Evolutionary conservation across 2,888 invertebrate genomes (phyloP), one percentile per base, ranked within the genome.

Genomic region (Andricus curvator): DNA sequence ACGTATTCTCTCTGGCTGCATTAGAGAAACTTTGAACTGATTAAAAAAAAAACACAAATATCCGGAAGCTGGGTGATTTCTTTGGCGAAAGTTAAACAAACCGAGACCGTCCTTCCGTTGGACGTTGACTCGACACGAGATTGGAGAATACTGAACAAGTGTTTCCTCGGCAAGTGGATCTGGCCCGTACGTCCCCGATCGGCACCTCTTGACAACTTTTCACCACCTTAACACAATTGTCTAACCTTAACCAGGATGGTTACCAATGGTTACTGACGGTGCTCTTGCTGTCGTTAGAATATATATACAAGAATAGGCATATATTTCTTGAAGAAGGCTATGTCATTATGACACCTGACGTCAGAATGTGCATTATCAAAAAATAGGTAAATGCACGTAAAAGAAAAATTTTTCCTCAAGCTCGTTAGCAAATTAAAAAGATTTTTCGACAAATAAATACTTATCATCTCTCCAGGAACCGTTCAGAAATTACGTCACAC

Each of bases 51-150:
- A 48, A 5, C 41, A 68, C 68, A 44, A 37, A 44, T 44, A 68
- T 25, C 37, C 33, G 37, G 44, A 68, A 17, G 6, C 44, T 68
- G 22, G n/a, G 33, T 33, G 22, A 56, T 33, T 56, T 56, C 51
- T 74, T 56, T 25, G 29, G 33, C 20, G 51, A 51, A 74, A 74
- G 51, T 56, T 56, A 9, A 37, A 37, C 13, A 74, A 74, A 9
- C n/a, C 70, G 33, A 56, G 56, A 56, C n/a, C 33, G 70, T 56
- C 70, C 70, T 74, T 74, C 56, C 51, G 48, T 56, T 74, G 70
- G 70, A 74, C 70, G 70, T 74, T 74, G 70, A 74, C 70, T 74
- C 70, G 70, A 74, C 70, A 74, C 70, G 70, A 56, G 70, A 56
- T 74, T 74, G 70, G 51, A 74, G 70, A 74, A 56, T 56, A 74